phyloP scores from a whole-genome alignment of 2,888 invertebrate species.

The Cerceris rybyensis region DNA sequence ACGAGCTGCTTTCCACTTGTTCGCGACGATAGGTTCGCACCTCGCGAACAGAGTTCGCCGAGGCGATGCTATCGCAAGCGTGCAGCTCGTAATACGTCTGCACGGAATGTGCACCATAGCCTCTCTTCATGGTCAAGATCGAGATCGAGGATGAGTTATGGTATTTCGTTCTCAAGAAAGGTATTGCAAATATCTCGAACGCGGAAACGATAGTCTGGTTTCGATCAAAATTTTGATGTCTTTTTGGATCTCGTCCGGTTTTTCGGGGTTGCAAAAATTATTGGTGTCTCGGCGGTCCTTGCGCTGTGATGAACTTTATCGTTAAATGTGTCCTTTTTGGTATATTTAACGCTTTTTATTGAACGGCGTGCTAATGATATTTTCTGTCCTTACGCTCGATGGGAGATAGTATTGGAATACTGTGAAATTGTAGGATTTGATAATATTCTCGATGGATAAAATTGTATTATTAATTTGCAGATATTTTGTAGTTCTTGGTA shows the following conservation, averaged over 20 bases:
- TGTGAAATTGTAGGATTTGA: too few relatives aligned
- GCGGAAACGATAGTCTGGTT: conserved; percentile 32
- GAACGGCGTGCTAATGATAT: too few relatives aligned
- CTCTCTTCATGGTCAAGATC: conserved; percentile 51
- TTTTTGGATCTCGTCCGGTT: background rate
- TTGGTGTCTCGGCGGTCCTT: too few relatives aligned
- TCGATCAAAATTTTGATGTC: background rate
- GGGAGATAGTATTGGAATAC: too few relatives aligned
- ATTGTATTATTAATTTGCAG: too few relatives aligned
- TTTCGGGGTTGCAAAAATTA: background rate
- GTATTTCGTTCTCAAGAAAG: conserved; percentile 33
- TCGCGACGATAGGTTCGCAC: conserved; percentile 56
- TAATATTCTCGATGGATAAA: too few relatives aligned
- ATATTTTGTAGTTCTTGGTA: too few relatives aligned
- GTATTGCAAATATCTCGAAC: conserved; percentile 31
- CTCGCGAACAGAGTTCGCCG: conserved; percentile 24
- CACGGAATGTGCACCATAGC: conserved; percentile 46
- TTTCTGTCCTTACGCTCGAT: too few relatives aligned
- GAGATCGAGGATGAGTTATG: conserved; percentile 49
- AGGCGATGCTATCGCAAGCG: conserved; percentile 49
- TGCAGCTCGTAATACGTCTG: conserved; percentile 61
- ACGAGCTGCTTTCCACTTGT: conserved; percentile 59
- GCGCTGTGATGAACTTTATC: too few relatives aligned
- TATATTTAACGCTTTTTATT: too few relatives aligned
- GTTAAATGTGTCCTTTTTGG: too few relatives aligned